phyloP scores from a whole-genome alignment of 2,888 invertebrate genomes.

The Drosophila diplacantha region DNA sequence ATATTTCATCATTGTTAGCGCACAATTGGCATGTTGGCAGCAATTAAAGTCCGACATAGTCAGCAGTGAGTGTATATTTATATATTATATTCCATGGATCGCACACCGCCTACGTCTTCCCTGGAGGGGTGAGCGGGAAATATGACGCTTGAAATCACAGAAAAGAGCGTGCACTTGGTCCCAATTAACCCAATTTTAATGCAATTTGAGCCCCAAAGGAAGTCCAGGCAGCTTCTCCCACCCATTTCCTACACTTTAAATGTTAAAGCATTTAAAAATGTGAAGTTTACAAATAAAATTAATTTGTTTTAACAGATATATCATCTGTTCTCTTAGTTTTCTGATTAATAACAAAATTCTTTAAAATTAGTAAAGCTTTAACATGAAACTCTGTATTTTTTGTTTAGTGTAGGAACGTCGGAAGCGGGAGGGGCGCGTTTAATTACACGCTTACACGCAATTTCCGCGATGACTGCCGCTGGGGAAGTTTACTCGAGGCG shows the following conservation, averaged over 20 bases:
- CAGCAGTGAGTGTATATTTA: conserved; percentile 4
- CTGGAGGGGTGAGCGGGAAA: background rate
- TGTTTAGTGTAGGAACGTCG: background rate
- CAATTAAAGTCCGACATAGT: conserved; percentile 12
- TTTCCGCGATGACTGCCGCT: conserved; percentile 46
- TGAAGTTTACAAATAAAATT: background rate
- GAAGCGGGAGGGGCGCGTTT: conserved; percentile 44
- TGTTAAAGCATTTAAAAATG: background rate
- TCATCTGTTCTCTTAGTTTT: background rate
- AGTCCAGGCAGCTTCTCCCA: background rate
- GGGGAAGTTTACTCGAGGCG: conserved; percentile 56
- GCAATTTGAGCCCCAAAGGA: conserved; percentile 44
- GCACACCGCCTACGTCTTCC: background rate
- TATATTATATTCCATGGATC: conserved; percentile 13
- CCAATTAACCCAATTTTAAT: conserved; percentile 65
- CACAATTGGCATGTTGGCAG: conserved; percentile 9
- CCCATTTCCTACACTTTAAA: background rate
- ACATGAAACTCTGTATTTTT: background rate
- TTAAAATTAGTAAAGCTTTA: too few relatives aligned
- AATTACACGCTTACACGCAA: conserved; percentile 67
- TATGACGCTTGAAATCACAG: conserved; percentile 29
- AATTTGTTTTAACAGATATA: background rate
- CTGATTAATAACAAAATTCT: too few relatives aligned
- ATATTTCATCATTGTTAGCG: conserved; percentile 17
- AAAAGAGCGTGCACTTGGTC: conserved; percentile 33